Conservation (phyloP, 2,113 vertebrate species). For the Myotis davidii region DNA sequence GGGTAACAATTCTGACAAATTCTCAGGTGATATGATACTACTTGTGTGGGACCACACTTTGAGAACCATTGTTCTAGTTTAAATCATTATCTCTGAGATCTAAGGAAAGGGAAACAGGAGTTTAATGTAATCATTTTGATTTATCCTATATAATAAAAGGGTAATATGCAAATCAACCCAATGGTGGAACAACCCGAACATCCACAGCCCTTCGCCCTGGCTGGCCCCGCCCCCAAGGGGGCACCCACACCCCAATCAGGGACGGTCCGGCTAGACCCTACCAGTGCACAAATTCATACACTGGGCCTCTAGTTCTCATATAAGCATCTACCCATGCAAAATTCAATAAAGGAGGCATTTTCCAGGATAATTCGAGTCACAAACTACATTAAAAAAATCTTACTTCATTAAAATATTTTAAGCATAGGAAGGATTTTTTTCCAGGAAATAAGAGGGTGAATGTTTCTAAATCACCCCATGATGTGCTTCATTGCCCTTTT, state of each 20-base stretch:
- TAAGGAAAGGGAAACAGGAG: background rate
- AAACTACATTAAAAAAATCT: background rate
- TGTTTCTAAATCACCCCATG: background rate
- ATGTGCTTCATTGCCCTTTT: background rate
- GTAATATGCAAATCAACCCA: too few relatives aligned
- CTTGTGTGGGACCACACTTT: background rate
- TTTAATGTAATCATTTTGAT: background rate
- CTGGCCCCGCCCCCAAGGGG: too few relatives aligned
- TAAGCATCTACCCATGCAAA: background rate
- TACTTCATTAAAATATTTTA: background rate
- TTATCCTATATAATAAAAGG: background rate
- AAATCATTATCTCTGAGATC: background rate
- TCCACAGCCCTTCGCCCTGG: too few relatives aligned
- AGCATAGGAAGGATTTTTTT: background rate
- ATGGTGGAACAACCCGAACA: too few relatives aligned
- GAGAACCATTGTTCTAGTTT: background rate
- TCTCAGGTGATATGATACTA: background rate
- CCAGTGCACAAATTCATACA: too few relatives aligned
- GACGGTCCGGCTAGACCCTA: too few relatives aligned
- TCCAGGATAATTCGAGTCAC: background rate
- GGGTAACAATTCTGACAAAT: background rate
- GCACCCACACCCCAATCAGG: too few relatives aligned
- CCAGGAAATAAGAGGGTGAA: background rate
- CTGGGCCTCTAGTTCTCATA: background rate
- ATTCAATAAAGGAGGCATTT: background rate